Base-by-base conservation (phyloP, 2,888 invertebrate genomes). In the Stomorhina lunata region DNA sequence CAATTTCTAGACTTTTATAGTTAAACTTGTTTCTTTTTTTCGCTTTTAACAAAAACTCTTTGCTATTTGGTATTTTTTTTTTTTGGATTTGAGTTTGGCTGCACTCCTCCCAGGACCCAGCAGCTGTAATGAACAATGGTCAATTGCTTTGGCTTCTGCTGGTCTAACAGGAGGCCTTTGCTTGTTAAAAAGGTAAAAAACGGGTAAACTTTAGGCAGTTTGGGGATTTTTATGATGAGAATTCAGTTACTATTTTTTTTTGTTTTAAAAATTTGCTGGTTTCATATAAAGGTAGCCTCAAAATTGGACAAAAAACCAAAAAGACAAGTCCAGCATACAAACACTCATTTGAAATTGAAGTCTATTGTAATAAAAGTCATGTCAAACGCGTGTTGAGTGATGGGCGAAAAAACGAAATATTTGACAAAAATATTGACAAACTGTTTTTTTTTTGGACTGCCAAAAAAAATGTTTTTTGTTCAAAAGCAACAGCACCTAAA, bases 321-420 rank as follows among this genome's bases (percentile, higher is more conserved):
- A 32, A 53, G 25, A 63, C 25, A 29, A 34, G 2, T 0, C 22
- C 12, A 53, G n/a, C 10, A 10, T 1, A 15, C 57, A 57, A 68
- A 59, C 57, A 48, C 34, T 53, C 17, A 45, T 65, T 63, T 59
- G 57, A 80, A 66, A 79, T 75, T 82, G 45, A 79, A 79, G 82
- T 82, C 82, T 76, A 66, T 82, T 79, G 75, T 79, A 82, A 82
- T 82, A 79, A 82, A 82, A 82, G 82, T 79, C 82, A 82, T 79
- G 75, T 79, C 75, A 82, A 82, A 61, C 57, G 79, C 75, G 79
- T 69, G 82, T 82, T 82, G 65, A 71, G 66, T 75, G 78, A 43
- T 63, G 68, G 55, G 2, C 32, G 20, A n/a, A 63, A 71, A 43
- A 76, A 53, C 61, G 69, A 55, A 53, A 29, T 55, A 29, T 55